Evolutionary conservation across 2,113 vertebrate species (phyloP), one percentile per base, ranked within the genome.

Genomic region (Brachirus orientalis): DNA sequence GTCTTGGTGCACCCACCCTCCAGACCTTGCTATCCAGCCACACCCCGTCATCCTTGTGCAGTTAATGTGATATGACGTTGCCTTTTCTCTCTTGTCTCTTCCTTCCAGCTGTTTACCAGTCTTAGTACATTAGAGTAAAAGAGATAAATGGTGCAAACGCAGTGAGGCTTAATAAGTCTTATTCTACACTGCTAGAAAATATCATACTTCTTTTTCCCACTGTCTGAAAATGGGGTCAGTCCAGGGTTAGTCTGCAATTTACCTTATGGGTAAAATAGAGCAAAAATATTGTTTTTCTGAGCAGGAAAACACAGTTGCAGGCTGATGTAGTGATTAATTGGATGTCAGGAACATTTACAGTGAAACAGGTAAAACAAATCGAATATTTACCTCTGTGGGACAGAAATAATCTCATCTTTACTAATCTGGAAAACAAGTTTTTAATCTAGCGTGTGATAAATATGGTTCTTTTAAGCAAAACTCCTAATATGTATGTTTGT

Each of bases 21-120:
- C 37, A 46, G 61, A 76, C 75, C 52, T 54, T 67, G 47, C 52
- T 82, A 54, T 86, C 75, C 72, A 58, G 72, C 44, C 72, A 69
- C 20, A 47, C 44, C 66, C 58, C 46, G 72, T 74, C 14, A 73
- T 52, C 55, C 57, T 69, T 0, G 1, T 41, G 66, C 0, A 20
- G 36, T 43, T 77, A 61, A 85, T 16, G 8, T 18, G 41, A 77
- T 65, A 35, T 0, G 66, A 75, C 77, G 17, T 11, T 18, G 36
- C 45, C 40, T 36, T 6, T 1, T 28, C 28, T 69, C 41, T 57
- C 65, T 38, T 7, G 2, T 11, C 0, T 2, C 52, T 63, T 38
- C 75, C 75, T 65, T 48, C 33, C 11, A 63, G 73, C 57, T 72
- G 44, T 71, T 70, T 46, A 64, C 43, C 18, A 73, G 53, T 66